These are phyloP conservation scores for Acrocephalus arundinaceus DNA, from an alignment of 2,113 vertebrate species.

Conservation along the genomic window DNA sequence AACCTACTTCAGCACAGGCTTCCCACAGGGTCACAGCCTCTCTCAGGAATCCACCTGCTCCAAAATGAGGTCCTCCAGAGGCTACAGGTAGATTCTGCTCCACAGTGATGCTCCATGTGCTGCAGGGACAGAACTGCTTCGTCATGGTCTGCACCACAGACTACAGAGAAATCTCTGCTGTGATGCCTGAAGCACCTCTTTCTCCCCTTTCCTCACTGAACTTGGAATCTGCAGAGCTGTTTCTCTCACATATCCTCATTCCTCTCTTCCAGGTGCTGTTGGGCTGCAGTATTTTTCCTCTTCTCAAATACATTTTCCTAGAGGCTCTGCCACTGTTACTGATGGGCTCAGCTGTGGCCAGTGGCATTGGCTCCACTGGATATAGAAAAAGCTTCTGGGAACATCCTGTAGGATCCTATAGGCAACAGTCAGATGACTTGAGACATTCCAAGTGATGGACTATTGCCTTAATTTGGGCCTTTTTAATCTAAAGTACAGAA, in stretches of 20 bases:
- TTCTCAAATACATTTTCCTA: background rate
- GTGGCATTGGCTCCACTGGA: background rate
- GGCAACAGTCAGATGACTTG: background rate
- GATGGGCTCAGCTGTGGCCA: background rate
- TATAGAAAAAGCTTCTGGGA: background rate
- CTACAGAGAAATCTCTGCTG: background rate
- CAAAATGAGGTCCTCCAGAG: background rate
- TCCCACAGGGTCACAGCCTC: background rate
- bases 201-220: background rate
- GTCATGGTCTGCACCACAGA: accelerated
- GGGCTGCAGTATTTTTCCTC: background rate
- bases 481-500: background rate
- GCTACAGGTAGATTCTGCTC: background rate
- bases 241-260: background rate
- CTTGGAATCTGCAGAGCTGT: background rate
- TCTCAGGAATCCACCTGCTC: background rate
- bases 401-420: background rate
- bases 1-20: background rate
- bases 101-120: background rate
- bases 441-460: background rate
- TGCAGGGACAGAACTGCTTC: background rate
- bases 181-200: background rate
- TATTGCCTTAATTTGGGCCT: background rate
- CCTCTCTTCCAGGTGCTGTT: background rate
- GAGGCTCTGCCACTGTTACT: background rate